Conservation (phyloP, 2,113 vertebrate genomes). For the Coreoperca whiteheadi region DNA sequence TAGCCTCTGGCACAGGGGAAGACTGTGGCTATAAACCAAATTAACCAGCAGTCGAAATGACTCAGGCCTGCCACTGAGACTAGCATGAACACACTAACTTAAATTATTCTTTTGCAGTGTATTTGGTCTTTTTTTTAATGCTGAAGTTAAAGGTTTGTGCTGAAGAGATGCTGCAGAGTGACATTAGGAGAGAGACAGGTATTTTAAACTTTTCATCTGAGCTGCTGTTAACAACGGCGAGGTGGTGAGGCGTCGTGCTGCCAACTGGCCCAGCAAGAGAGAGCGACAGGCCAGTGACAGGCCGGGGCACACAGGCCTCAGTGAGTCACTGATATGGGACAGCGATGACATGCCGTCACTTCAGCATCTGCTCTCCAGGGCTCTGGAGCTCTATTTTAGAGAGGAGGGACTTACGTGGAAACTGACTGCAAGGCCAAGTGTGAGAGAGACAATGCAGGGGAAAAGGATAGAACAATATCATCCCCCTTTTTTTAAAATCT, state of each 20-base stretch:
- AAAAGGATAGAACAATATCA: conserved; percentile 11
- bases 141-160: conserved; percentile 6
- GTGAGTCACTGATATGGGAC: conserved; percentile 80
- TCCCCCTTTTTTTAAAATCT: too few species aligned
- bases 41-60: conserved; percentile 20
- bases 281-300: conserved; percentile 78
- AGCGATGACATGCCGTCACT: conserved; percentile 76
- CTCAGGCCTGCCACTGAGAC: conserved; percentile 5
- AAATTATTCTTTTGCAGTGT: not conserved
- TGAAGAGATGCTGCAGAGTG: not conserved
- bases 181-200: not conserved
- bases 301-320: conserved; percentile 72
- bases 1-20: conserved; percentile 13
- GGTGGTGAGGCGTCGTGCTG: conserved; percentile 55
- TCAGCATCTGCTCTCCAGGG: conserved; percentile 70
- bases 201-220: conserved; percentile 32
- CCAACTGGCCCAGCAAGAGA: conserved; percentile 60
- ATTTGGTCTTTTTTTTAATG: not conserved
- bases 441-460: conserved; percentile 47
- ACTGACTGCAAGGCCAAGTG: conserved; percentile 40
- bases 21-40: conserved; percentile 35
- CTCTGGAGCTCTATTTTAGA: conserved; percentile 57
- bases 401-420: conserved; percentile 46
- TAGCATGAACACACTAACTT: not conserved
- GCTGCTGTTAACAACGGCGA: conserved; percentile 51